Conservation (phyloP, 2,888 invertebrate genomes). For the Actias luna region DNA sequence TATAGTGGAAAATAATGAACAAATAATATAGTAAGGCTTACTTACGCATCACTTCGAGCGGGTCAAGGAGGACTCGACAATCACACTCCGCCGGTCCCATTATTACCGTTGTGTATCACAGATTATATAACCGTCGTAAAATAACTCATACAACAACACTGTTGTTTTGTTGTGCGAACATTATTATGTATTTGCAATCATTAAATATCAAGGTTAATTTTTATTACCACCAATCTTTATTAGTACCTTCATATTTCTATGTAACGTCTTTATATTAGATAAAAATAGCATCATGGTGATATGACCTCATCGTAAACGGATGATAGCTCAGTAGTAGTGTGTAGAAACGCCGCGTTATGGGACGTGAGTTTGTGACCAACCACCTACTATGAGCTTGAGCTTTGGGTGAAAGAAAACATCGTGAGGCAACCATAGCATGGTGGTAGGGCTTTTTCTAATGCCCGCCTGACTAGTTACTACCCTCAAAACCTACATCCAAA, state of each 20-base stretch:
- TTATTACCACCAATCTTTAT: not conserved
- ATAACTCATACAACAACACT: slow-evolving; percentile 1
- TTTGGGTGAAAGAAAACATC: too few relatives aligned
- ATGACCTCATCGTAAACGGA: not conserved
- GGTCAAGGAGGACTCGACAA: slow-evolving; percentile 19
- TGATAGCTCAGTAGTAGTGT: too few relatives aligned
- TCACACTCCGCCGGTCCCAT: slow-evolving; percentile 18
- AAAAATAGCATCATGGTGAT: not conserved
- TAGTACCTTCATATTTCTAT: not conserved
- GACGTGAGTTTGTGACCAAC: too few relatives aligned
- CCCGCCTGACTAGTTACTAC: too few relatives aligned
- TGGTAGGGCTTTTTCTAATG: too few relatives aligned
- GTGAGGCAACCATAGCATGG: too few relatives aligned
- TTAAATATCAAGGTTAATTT: slow-evolving; percentile 4
- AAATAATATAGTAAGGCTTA: not conserved
- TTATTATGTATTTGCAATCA: slow-evolving; percentile 9
- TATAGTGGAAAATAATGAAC: not conserved
- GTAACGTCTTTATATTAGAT: not conserved
- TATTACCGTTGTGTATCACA: slow-evolving; percentile 18
- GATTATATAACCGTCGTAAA: slow-evolving; percentile 19
- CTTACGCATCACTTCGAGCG: not conserved
- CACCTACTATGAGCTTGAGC: too few relatives aligned
- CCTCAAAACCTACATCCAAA: too few relatives aligned
- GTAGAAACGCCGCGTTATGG: too few relatives aligned
- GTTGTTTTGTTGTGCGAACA: not conserved